A percentile compares a stretch with the other conserved stretches of the same genome.
These are phyloP conservation scores for Martes martes DNA, from an alignment of 2,113 vertebrate genomes.

Conservation along the genomic window DNA sequence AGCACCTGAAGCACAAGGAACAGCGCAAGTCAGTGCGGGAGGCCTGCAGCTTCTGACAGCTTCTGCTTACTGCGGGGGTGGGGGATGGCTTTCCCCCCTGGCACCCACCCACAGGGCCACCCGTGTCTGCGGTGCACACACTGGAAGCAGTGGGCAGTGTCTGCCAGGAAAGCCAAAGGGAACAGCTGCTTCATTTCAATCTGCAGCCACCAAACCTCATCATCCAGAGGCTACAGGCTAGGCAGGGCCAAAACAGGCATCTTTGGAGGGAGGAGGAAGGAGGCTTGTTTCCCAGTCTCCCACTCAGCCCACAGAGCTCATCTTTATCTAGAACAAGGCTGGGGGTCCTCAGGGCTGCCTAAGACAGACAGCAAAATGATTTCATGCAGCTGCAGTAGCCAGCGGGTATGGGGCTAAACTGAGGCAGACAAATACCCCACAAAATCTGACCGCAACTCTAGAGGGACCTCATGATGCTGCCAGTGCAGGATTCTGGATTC, in stretches of 20 bases:
- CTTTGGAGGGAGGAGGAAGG: background rate
- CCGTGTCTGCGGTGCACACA: background rate
- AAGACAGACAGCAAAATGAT: background rate
- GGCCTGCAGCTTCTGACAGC: accelerated
- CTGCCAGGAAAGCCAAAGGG: conserved; percentile 10
- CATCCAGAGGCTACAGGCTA: background rate
- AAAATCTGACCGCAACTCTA: background rate
- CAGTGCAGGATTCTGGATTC: background rate
- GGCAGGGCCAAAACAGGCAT: background rate
- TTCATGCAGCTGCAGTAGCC: background rate
- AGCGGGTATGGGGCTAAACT: background rate
- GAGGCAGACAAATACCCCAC: background rate
- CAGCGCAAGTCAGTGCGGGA: conserved; percentile 22
- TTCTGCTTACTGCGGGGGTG: background rate
- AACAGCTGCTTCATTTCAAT: background rate
- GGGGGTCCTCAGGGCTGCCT: background rate
- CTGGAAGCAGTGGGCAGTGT: background rate
- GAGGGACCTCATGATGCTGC: background rate
- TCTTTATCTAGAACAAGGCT: background rate
- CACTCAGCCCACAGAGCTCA: background rate
- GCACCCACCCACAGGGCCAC: conserved; percentile 8
- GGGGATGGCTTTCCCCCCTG: background rate
- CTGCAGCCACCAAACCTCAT: background rate
- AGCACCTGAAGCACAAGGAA: conserved; percentile 92
- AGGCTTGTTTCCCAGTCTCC: background rate